phyloP scores from a whole-genome alignment of 2,113 vertebrate species.

The Indicator maculatus region DNA sequence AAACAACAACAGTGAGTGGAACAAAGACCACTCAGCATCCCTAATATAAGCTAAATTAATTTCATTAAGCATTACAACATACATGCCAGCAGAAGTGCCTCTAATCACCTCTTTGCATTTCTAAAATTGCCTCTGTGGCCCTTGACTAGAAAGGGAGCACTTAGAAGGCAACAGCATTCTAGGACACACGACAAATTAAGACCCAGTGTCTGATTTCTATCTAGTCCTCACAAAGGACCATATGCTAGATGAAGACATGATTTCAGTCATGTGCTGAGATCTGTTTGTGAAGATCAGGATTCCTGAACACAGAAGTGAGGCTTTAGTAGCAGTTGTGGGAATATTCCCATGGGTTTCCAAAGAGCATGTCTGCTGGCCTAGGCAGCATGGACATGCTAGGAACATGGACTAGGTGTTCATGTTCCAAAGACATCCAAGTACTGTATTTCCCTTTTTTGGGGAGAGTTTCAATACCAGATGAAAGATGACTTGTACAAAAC shows the following conservation, averaged over 20 bases:
- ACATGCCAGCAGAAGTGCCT: slow-evolving; percentile 39
- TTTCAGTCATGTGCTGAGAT: slow-evolving; percentile 40
- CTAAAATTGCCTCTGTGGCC: slow-evolving; percentile 32
- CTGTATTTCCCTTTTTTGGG: neutral
- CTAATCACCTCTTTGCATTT: slow-evolving; percentile 44
- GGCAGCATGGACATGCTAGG: too few relatives aligned
- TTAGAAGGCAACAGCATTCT: neutral
- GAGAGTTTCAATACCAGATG: neutral
- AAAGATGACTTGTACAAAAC: neutral
- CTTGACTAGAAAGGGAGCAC: neutral
- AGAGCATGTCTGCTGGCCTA: neutral
- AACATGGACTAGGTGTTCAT: neutral
- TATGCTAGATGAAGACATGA: slow-evolving; percentile 50
- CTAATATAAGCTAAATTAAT: slow-evolving; percentile 1
- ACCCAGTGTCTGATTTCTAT: slow-evolving; percentile 1
- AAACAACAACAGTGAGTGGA: neutral
- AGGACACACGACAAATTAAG: neutral
- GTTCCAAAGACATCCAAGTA: neutral
- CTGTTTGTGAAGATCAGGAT: slow-evolving; percentile 37
- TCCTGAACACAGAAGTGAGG: neutral
- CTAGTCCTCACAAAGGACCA: slow-evolving; percentile 2
- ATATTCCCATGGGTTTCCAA: neutral
- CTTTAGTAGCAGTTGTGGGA: slow-evolving; percentile 2
- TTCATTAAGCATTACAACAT: slow-evolving; percentile 6
- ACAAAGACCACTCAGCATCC: slow-evolving; percentile 19